phyloP scores from a whole-genome alignment of 2,888 invertebrate species.

The Drosophila atripex region DNA sequence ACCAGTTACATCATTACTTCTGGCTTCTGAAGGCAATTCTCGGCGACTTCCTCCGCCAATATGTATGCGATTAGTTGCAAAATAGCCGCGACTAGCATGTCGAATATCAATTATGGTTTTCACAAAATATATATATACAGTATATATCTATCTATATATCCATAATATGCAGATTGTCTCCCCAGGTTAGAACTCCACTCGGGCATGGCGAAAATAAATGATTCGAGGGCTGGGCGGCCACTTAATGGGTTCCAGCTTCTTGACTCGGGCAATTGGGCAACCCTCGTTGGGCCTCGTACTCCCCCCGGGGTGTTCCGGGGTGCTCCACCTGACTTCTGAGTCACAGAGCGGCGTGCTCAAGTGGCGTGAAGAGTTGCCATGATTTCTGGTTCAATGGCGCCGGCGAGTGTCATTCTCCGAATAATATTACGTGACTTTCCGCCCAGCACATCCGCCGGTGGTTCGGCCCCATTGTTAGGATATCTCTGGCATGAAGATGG shows the following conservation, averaged over 20 bases:
- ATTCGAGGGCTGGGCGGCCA: constrained; percentile 1
- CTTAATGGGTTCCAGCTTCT: constrained; percentile 26
- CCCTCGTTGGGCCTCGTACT: neutral
- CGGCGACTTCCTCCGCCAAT: constrained; percentile 5
- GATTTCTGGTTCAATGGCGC: constrained; percentile 73
- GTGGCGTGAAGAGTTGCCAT: constrained; percentile 64
- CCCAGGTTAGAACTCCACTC: constrained; percentile 18
- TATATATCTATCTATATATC: no score
- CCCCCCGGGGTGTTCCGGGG: neutral
- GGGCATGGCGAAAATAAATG: constrained; percentile 21
- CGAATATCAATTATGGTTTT: constrained; percentile 31
- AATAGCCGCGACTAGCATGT: constrained; percentile 27
- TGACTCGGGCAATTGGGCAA: constrained; percentile 23
- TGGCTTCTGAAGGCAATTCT: no score
- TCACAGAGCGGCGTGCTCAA: constrained; percentile 49
- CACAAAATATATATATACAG: neutral
- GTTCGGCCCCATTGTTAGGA: neutral
- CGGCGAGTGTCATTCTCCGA: constrained; percentile 24
- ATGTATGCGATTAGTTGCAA: constrained; percentile 27
- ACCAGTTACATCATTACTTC: no score
- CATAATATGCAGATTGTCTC: no score
- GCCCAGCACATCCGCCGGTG: constrained; percentile 4
- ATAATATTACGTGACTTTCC: constrained; percentile 7
- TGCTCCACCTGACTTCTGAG: constrained; percentile 7
- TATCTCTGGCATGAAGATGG: neutral